Evolutionary conservation across 2,113 vertebrate species (phyloP).

Genomic region (Python bivittatus): DNA sequence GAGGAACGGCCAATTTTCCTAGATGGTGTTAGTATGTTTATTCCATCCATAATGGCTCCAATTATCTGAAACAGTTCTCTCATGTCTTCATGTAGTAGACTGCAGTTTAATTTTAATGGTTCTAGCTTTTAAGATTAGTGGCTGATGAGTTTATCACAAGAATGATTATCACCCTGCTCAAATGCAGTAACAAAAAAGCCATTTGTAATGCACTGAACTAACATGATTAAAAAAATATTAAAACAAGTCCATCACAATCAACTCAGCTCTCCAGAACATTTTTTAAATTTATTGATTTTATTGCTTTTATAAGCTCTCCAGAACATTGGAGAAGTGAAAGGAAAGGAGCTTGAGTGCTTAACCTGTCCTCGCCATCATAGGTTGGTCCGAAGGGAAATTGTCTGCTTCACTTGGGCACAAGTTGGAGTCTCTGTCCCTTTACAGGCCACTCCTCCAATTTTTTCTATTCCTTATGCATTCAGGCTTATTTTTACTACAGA

Average conservation of each 20-base stretch:
- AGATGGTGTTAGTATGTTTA: not conserved
- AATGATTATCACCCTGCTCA: not conserved
- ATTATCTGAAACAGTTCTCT: not conserved
- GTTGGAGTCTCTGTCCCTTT: not conserved
- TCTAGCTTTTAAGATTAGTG: not conserved
- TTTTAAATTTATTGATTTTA: no score
- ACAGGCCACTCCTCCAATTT: not conserved
- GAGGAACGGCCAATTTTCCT: not conserved
- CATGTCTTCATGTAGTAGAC: not conserved
- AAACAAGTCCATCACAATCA: not conserved
- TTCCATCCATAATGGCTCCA: not conserved
- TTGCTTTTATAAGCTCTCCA: not conserved
- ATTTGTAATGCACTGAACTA: not conserved
- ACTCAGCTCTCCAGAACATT: not conserved
- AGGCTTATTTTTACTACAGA: not conserved
- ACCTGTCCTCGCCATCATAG: not conserved
- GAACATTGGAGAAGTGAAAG: not conserved
- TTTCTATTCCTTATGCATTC: not conserved
- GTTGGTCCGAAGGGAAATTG: not conserved
- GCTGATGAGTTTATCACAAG: not conserved
- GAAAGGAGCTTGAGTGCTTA: not conserved
- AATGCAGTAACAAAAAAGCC: not conserved
- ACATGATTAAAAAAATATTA: not conserved
- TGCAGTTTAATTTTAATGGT: not conserved
- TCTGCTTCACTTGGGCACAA: not conserved